These are phyloP conservation scores for Pomacea canaliculata DNA, from an alignment of 2,888 invertebrate genomes.

Conservation along the genomic window DNA sequence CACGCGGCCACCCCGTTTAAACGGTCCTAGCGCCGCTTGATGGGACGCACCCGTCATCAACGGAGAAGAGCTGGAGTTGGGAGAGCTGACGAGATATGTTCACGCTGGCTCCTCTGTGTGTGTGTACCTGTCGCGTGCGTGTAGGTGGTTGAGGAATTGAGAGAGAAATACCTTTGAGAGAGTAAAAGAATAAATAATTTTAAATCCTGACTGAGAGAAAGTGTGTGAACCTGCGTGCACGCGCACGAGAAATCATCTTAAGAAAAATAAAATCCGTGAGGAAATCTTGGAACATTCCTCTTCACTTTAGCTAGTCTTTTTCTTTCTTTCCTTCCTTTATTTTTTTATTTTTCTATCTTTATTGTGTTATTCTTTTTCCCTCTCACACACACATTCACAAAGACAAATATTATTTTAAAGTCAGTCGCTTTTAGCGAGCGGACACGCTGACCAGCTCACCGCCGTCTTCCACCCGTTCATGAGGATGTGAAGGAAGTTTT, in stretches of 20 bases:
- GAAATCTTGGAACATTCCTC: no score
- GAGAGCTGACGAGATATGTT: background rate
- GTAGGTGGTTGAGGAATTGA: background rate
- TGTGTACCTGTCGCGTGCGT: background rate
- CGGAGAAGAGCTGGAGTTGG: background rate
- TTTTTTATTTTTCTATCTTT: no score
- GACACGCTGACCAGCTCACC: no score
- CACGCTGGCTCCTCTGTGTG: conserved; percentile 2
- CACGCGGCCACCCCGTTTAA: background rate
- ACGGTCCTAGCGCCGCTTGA: background rate
- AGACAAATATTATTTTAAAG: no score
- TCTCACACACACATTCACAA: background rate
- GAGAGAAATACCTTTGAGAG: background rate
- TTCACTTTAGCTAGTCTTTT: no score
- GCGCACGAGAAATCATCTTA: background rate
- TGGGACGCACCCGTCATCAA: background rate
- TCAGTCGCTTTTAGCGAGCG: no score
- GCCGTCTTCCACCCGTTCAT: no score
- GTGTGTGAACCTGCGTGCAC: background rate
- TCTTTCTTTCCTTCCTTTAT: no score
- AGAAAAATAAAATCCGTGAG: no score
- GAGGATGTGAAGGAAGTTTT: background rate
- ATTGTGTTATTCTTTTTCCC: background rate
- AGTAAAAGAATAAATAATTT: no score
- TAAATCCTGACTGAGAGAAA: background rate